Evolutionary conservation across 2,888 invertebrate species (phyloP).

Genomic region (Diabrotica balteata): DNA sequence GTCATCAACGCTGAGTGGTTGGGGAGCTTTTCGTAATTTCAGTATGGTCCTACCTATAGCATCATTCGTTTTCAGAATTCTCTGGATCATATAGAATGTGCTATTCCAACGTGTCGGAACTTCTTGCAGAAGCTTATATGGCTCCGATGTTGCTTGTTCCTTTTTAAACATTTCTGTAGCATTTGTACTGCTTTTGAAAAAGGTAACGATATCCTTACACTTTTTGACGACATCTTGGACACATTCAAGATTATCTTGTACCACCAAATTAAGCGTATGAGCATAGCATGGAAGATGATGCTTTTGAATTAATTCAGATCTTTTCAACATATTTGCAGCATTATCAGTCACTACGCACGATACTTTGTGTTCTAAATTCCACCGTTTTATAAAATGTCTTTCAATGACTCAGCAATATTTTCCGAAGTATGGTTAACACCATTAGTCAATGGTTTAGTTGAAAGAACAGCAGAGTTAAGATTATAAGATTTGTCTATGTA

Average conservation of each 20-base stretch:
- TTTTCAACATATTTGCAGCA: background rate
- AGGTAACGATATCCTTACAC: background rate
- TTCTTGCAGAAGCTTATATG: constrained; percentile 29
- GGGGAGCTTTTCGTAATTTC: constrained; percentile 31
- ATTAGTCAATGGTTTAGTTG: background rate
- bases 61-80: constrained; percentile 26
- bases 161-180: constrained; percentile 12
- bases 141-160: background rate
- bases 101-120: constrained; percentile 35
- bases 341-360: background rate
- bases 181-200: background rate
- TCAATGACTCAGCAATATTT: background rate
- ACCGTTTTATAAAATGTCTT: background rate
- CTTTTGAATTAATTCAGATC: background rate
- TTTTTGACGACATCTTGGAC: background rate
- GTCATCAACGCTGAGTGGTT: constrained; percentile 25
- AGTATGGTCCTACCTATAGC: constrained; percentile 25
- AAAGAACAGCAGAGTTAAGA: constrained; percentile 23
- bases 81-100: constrained; percentile 26
- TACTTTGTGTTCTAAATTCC: background rate
- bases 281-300: background rate
- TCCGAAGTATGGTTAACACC: constrained; percentile 25
- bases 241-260: background rate
- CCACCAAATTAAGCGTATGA: background rate
- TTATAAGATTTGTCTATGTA: constrained; percentile 14